Evolutionary conservation across 1,140 invertebrate genomes (phyloP), one percentile per base, ranked within the genome.

Genomic region (Drosophila gunungcola): DNA sequence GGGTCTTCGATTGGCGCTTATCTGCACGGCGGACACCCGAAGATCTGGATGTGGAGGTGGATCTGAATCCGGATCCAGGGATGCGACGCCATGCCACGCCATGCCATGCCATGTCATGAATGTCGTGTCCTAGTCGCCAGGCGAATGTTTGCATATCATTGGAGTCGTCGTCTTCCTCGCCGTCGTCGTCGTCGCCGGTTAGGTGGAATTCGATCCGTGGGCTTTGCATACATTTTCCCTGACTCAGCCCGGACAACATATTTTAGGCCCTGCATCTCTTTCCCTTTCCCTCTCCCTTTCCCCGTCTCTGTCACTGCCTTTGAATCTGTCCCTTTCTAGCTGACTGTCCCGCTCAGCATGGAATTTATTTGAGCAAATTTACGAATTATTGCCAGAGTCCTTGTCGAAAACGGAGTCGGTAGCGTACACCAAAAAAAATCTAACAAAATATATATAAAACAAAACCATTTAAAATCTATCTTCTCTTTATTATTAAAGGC

Each of bases 291-390:
- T 6, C 32, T n/a, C 52, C 49, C 13, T 13, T 21, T 7, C 49
- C 45, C 61, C 45, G 13, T 12, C 36, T n/a, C 32, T 27, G 12
- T 2, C 49, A 16, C 32, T 39, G 38, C 0, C 36, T 11, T 11
- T 12, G 32, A 29, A 12, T 3, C 49, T 36, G 13, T 16, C 70
- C 10, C 46, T 13, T 13, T 46, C 53, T 25, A 29, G 46, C 45
- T 43, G 53, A 12, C 54, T 56, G 78, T 79, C 57, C 62, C 52
- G 58, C 69, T 74, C 83, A 65, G 83, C 83, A 79, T 82, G 83
- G 83, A 86, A 86, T 86, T 86, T 86, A 86, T 86, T 88, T 86
- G 83, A 86, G 83, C 83, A 86, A 86, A 86, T 86, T 88, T 86
- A 84, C 83, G 82, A 86, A 86, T 86, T 86, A 86, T 86, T 86